Base-by-base conservation (phyloP, 2,113 vertebrate genomes). In the Suricata suricatta region DNA sequence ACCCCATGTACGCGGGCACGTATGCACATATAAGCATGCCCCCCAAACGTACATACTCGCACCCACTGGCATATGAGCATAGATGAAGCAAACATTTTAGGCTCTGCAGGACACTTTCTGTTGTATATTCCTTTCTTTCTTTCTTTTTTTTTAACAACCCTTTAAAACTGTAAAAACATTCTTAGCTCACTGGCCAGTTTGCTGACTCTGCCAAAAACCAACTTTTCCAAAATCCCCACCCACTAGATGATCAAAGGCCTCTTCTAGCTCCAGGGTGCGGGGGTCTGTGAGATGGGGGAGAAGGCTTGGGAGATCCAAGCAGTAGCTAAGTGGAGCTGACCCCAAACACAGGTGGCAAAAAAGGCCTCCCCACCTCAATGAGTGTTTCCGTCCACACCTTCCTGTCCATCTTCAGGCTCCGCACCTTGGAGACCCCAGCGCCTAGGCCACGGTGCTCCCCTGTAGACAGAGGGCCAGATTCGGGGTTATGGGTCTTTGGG, bases 391-490 rank as follows among this genome's bases (percentile, higher is more conserved):
- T 99, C 99, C 99, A 99, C 94, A 99, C 99, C 64, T 99, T 99
- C 93, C 98, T 99, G 98, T 99, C 99, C 99, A 99, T 99, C 98
- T 99, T 99, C 72, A 99, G 98, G 98, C 99, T 99, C 64, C 99
- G 99, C 44, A 99, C 99, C 96, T 99, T 99, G 74, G 99, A 99
- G 95, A 99, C 98, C 60, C 98, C 99, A 0, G 99, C 99, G 0
- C 99, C 99, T 80, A 99, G 96, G 31, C 99, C 99, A 16, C 99
- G 99, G 90, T 99, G 99, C 94, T 99, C 99, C 72, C 99, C 99
- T 99, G 98, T 16, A 3, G 27, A 0, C 0, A 96, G 35, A 97
- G 29, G 41, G 63, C 35, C 47, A 76, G 41, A 60, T 8, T 60
- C 14, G 0, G 44, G 47, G 57, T 95, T 68, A 84, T 21, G 57